A percentile compares a stretch with the other conserved stretches of the same genome.
These are phyloP conservation scores for Drosophila mayri DNA, from an alignment of 1,140 invertebrate genomes.

Conservation along the genomic window DNA sequence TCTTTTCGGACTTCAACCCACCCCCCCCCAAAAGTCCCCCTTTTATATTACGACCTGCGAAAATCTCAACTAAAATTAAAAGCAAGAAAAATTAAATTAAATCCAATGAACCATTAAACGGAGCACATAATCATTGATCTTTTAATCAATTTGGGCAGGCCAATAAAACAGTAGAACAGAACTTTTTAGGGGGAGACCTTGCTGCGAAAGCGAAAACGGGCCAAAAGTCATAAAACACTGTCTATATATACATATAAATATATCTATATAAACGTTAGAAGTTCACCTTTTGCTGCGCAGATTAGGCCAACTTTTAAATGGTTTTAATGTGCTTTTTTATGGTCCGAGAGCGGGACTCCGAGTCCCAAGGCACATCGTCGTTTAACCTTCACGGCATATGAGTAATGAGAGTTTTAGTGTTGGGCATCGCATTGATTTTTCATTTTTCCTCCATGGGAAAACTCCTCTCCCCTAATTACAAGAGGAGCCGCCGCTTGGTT, in stretches of 20 bases:
- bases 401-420: slow-evolving; percentile 77
- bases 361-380: slow-evolving; percentile 7
- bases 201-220: slow-evolving; percentile 21
- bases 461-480: slow-evolving; percentile 70
- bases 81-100: slow-evolving; percentile 62
- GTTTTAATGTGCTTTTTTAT: slow-evolving; percentile 79
- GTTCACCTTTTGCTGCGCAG: slow-evolving; percentile 60
- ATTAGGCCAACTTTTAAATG: slow-evolving; percentile 81
- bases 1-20: background rate
- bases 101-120: slow-evolving; percentile 77
- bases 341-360: slow-evolving; percentile 29
- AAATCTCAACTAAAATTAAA: slow-evolving; percentile 47
- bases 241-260: slow-evolving; percentile 25
- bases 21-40: background rate
- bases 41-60: slow-evolving; percentile 30
- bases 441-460: slow-evolving; percentile 25
- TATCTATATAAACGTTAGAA: slow-evolving; percentile 29
- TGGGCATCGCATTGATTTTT: slow-evolving; percentile 69
- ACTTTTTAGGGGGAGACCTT: background rate
- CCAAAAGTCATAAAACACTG: slow-evolving; percentile 73
- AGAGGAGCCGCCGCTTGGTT: background rate
- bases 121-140: slow-evolving; percentile 78
- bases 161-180: slow-evolving; percentile 54
- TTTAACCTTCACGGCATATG: slow-evolving; percentile 65
- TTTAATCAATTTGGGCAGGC: slow-evolving; percentile 75